Base-by-base conservation (phyloP, 2,888 invertebrate genomes). In the Amphipoea lucens region DNA sequence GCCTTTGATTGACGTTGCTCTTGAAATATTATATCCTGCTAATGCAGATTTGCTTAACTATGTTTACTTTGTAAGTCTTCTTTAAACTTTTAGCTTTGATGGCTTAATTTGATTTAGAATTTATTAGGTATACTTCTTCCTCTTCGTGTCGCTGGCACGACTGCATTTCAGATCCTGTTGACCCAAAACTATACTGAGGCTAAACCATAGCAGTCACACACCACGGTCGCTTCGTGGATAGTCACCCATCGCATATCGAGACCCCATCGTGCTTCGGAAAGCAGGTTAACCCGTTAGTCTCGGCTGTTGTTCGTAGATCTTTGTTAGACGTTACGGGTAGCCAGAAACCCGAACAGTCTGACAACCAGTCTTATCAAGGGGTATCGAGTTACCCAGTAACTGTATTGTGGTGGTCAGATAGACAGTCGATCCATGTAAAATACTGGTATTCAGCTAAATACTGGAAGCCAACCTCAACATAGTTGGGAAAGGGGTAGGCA, bases 1-100 rank as follows among this genome's bases (percentile, higher is more conserved):
- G 87, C 82, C 85, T 89, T 90, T 90, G 90, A 91, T 90, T 90
- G 90, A 88, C 80, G 81, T 74, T 75, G 81, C 87, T 85, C 87
- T 88, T 85, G 85, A 89, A 89, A 86, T 89, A 81, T 89, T 84
- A 88, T 87, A 87, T 74, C 78, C 72, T 70, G 72, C 69, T 87
- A 85, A 88, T 88, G 76, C 75, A 82, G 82, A 72, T 82, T 85
- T 67, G 74, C 45, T 85, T 85, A 80, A 83, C 62, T 83, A 74
- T 72, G 75, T 81, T 73, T 48, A 72, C 62, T 72, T n/a, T 48
- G 57, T 65, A 17, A 29, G 20, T 75, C 54, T 79, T 36, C 1
- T 60, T 75, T 77, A 23, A 72, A 67, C 62, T 54, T 40, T 71
- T 42, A 36, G 1, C 48, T 81, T 82, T 82, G 78, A 86, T 67